Percentiles rank a stretch among this genome's conserved stretches.
These are phyloP conservation scores for Actinostola sp. DNA, from an alignment of 92 coral and sea anemone species.

Conservation along the genomic window DNA sequence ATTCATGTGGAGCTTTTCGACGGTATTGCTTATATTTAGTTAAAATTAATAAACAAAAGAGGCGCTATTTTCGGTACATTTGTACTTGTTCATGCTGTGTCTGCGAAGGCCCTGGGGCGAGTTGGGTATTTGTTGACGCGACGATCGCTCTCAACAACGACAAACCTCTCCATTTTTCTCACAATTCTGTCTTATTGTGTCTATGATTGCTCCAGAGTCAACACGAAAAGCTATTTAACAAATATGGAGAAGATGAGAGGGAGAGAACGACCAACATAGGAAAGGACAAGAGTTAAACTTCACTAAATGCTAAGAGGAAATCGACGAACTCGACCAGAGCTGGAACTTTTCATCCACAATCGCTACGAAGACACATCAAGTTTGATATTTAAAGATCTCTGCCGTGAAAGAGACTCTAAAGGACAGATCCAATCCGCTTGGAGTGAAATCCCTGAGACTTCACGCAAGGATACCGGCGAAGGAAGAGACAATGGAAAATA, in stretches of 20 bases:
- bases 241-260: neutral
- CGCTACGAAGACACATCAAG: slow-evolving; percentile 42
- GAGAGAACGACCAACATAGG: neutral
- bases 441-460: neutral
- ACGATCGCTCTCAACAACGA: no score
- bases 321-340: slow-evolving; percentile 35
- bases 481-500: neutral
- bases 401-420: neutral
- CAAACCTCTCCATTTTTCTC: no score
- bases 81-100: no score
- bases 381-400: slow-evolving; percentile 26
- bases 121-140: no score
- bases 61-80: no score
- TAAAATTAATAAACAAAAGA: no score
- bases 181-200: no score
- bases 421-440: slow-evolving; percentile 1
- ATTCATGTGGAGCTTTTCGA: no score
- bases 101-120: no score
- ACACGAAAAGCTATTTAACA: neutral
- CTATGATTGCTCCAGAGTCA: no score
- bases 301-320: neutral
- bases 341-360: slow-evolving; percentile 18
- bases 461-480: neutral
- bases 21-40: no score
- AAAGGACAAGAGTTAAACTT: neutral